Evolutionary conservation across 1,140 invertebrate genomes (phyloP).

Genomic region (Sycophaga agraensis): DNA sequence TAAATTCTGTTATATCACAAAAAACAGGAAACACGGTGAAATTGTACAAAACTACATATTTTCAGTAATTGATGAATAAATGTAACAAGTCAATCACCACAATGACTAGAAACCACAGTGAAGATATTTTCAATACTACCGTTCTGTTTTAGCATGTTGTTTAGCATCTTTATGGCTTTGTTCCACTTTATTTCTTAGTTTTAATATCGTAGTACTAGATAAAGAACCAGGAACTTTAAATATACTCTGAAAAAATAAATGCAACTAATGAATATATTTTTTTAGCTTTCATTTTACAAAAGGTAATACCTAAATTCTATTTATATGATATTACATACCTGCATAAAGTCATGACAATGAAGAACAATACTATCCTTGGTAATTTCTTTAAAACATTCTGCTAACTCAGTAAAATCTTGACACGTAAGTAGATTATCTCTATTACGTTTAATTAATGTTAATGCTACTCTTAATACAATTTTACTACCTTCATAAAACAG

Average conservation of each 20-base stretch:
- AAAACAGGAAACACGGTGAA: slow-evolving; percentile 18
- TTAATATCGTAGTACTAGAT: slow-evolving; percentile 64
- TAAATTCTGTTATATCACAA: slow-evolving; percentile 25
- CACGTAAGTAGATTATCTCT: slow-evolving; percentile 69
- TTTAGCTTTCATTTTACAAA: not conserved
- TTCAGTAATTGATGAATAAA: slow-evolving; percentile 38
- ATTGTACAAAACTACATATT: slow-evolving; percentile 17
- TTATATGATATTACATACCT: slow-evolving; percentile 59
- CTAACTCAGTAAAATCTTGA: slow-evolving; percentile 73
- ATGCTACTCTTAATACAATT: slow-evolving; percentile 80
- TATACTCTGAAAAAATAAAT: slow-evolving; percentile 65
- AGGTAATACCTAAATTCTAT: not conserved
- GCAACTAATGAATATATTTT: not conserved
- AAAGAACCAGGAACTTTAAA: slow-evolving; percentile 78
- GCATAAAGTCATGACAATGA: slow-evolving; percentile 83
- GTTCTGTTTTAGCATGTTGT: slow-evolving; percentile 42
- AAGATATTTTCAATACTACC: slow-evolving; percentile 46
- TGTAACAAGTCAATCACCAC: slow-evolving; percentile 45
- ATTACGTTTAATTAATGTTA: slow-evolving; percentile 79
- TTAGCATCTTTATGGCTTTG: slow-evolving; percentile 58
- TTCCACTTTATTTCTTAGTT: slow-evolving; percentile 63
- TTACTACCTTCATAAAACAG: slow-evolving; percentile 92
- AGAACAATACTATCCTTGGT: slow-evolving; percentile 71
- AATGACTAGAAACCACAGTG: slow-evolving; percentile 26
- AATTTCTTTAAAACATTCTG: slow-evolving; percentile 77